Evolutionary conservation across 2,113 vertebrate genomes (phyloP), one percentile per base, ranked within the genome.

Genomic region (Corythoichthys haematopterus): DNA sequence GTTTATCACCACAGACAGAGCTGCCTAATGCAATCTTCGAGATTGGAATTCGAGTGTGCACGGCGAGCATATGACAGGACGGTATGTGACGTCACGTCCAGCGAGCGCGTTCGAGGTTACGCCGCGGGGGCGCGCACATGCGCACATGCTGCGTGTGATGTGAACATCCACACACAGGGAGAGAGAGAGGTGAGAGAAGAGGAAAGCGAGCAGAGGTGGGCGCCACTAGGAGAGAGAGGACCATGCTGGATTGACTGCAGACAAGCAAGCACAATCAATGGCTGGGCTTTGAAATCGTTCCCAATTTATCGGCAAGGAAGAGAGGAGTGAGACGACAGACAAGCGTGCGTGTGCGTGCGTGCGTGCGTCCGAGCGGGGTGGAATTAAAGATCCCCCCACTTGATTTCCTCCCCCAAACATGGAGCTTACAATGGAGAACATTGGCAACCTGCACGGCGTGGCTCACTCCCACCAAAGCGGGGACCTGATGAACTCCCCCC

Each of bases 341-440:
- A 77, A 69, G 80, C 64, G 79, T 65, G 62, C 71, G 53, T 67
- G 80, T 72, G 85, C 64, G 76, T 52, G 81, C 6, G 55, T 11
- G 33, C 35, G 55, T 3, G 55, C 35, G 55, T 15, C 85, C 67
- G 87, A 80, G 84, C 84, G 86, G 86, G 87, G 78, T 80, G 84
- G 79, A 87, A 86, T 87, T 86, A 83, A 83, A 89, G 82, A 90
- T 89, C 81, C 66, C 80, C 89, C 82, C 86, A 43, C 40, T 61
- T 57, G 0, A 57, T 57, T 61, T 61, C 40, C 60, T 63, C 78
- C 89, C 89, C 83, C 87, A 88, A 74, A 84, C 85, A 97, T 97
- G 96, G 95, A 98, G 93, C 94, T 98, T 88, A 94, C 93, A 89
- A 94, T 98, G 94, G 96, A 98, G 87, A 94, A 94, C 91, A 93